Percentiles rank a stretch among this genome's conserved stretches.
Evolutionary conservation across 2,797 vertebrate species (phyloP).

Genomic region (Fratercula arctica): DNA sequence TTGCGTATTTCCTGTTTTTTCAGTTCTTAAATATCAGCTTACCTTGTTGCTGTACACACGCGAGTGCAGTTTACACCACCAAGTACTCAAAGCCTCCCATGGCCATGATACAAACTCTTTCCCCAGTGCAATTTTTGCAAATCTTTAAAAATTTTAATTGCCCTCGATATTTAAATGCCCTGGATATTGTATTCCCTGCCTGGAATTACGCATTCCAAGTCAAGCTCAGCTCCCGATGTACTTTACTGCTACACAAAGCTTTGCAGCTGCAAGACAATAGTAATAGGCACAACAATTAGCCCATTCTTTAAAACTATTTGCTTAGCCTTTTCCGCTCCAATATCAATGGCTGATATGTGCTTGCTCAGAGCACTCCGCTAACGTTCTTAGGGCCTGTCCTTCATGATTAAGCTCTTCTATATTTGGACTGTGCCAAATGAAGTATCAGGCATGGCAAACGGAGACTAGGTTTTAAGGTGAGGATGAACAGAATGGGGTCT

Average conservation of each 20-base stretch:
- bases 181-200: background rate
- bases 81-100: background rate
- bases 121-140: fast-evolving
- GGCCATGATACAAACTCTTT: background rate
- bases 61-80: background rate
- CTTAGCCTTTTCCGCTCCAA: background rate
- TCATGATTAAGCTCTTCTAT: background rate
- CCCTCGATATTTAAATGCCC: background rate
- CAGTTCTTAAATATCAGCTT: background rate
- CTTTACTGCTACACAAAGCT: slow-evolving; percentile 8
- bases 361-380: background rate
- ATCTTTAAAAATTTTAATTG: background rate
- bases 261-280: slow-evolving; percentile 52
- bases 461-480: background rate
- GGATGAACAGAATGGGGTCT: background rate
- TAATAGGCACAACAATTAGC: slow-evolving; percentile 44
- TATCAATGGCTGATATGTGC: background rate
- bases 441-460: fast-evolving
- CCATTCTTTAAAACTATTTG: background rate
- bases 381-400: background rate
- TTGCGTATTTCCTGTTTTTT: background rate
- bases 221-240: background rate
- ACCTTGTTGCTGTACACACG: background rate
- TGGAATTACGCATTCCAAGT: background rate
- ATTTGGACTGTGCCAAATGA: background rate